Evolutionary conservation across 2,888 invertebrate species (phyloP), one percentile per base, ranked within the genome.

Genomic region (Agrotis segetum): DNA sequence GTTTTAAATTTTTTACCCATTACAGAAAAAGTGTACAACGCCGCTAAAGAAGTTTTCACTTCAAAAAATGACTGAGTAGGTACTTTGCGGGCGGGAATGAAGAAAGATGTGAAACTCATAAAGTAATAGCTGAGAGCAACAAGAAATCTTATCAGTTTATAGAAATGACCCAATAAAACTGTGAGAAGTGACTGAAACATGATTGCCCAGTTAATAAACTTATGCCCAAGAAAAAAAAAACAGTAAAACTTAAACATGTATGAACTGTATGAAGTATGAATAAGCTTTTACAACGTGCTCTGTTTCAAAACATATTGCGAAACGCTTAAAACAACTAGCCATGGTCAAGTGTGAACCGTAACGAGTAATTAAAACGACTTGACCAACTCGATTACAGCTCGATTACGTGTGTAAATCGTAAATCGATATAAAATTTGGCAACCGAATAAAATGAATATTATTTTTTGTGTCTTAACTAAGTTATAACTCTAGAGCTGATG

Each of bases 301-400:
- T 50, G 62, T 84, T 85, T 72, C 78, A 83, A 78, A 83, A 83
- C 53, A 70, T 71, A 71, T 81, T 76, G 60, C 17, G 64, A 76
- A 84, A 85, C 70, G 7, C 11, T 44, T 60, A 76, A 71, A 71
- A 80, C 73, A 73, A 79, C 52, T 69, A 83, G 69, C 65, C 74
- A 81, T 77, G 82, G 80, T 71, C 80, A 76, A 71, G 79, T 81
- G 80, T 76, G 74, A 85, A 62, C 66, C 47, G 78, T 49, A 79
- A 83, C 82, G 67, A 64, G 82, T 81, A 88, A 89, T 91, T 87
- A 87, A 84, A 72, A 52, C 80, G 71, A 79, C 79, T 87, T 87
- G 81, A 84, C 86, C 84, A 87, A 88, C 82, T 85, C 79, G 70
- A 84, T 87, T 86, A 88, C 87, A 87, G 87, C 82, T 84, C 82